Evolutionary conservation across 2,888 invertebrate genomes (phyloP).

Genomic region (Cylloceria caligata): DNA sequence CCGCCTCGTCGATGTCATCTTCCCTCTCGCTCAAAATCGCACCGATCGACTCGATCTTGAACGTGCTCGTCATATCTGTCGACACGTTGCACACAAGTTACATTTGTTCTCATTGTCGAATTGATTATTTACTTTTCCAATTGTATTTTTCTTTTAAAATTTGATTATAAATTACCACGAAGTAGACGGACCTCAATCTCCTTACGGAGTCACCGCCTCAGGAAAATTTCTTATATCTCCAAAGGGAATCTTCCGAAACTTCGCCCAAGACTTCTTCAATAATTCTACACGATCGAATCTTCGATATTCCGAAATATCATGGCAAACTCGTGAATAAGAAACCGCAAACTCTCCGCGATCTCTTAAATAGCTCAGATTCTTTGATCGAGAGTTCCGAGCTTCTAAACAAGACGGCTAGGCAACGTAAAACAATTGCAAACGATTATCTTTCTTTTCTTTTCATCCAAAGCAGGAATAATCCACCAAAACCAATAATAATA

Average conservation of each 20-base stretch:
- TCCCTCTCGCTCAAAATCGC: constrained; percentile 72
- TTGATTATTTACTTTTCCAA: background rate
- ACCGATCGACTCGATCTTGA: constrained; percentile 49
- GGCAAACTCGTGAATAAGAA: constrained; percentile 76
- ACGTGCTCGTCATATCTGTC: constrained; percentile 24
- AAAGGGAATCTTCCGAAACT: background rate
- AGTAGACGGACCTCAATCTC: background rate
- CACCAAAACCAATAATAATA: background rate
- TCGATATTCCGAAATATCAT: constrained; percentile 74
- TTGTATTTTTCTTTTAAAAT: background rate
- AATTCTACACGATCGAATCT: constrained; percentile 64
- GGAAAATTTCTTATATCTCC: background rate
- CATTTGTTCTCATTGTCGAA: constrained; percentile 55
- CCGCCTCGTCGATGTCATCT: constrained; percentile 73
- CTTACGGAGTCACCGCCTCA: background rate
- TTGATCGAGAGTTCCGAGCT: constrained; percentile 45
- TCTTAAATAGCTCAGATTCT: constrained; percentile 60
- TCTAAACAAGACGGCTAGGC: constrained; percentile 72
- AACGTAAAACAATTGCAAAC: constrained; percentile 72
- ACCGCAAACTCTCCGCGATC: constrained; percentile 60
- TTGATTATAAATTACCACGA: background rate
- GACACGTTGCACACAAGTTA: constrained; percentile 22
- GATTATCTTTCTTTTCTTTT: constrained; percentile 40
- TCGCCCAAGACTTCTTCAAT: constrained; percentile 66
- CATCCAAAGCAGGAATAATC: background rate